Percentiles rank a stretch among this genome's conserved stretches.
These are phyloP conservation scores for Hyposoter dolosus DNA, from an alignment of 2,888 invertebrate species.

Conservation along the genomic window DNA sequence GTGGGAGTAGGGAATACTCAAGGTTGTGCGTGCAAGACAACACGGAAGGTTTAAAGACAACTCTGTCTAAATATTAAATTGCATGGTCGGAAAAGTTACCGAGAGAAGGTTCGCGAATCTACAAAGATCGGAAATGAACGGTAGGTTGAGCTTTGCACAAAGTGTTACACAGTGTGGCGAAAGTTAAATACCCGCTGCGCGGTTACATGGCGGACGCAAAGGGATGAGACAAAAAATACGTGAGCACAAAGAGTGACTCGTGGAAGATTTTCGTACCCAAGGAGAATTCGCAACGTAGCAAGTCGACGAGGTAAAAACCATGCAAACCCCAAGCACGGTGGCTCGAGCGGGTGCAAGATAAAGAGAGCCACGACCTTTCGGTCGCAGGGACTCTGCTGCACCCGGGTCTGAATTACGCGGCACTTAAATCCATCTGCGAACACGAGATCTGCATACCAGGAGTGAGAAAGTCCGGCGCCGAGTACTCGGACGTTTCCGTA, in stretches of 20 bases:
- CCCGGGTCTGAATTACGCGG: conserved; percentile 78
- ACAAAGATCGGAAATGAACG: neutral
- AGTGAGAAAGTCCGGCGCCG: conserved; percentile 65
- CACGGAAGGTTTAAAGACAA: neutral
- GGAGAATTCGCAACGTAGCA: conserved; percentile 50
- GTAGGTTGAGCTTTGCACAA: neutral
- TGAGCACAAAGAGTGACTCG: conserved; percentile 15
- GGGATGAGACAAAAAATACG: neutral
- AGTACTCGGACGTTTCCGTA: conserved; percentile 54
- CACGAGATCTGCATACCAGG: conserved; percentile 80
- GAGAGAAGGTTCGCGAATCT: neutral
- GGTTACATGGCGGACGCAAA: conserved; percentile 19
- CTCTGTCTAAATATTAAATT: conserved; percentile 15
- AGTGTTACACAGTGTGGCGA: neutral
- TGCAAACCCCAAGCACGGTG: conserved; percentile 41
- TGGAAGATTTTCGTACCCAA: conserved; percentile 47
- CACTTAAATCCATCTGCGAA: conserved; percentile 78
- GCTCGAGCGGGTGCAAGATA: conserved; percentile 48
- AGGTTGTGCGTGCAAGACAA: conserved; percentile 2
- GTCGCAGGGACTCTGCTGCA: conserved; percentile 65
- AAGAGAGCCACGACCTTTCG: conserved; percentile 62
- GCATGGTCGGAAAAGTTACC: neutral
- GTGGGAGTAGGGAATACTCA: neutral
- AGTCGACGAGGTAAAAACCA: conserved; percentile 44
- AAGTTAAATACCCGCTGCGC: neutral